A percentile compares a stretch with the other conserved stretches of the same genome.
These are phyloP conservation scores for Chrysina gloriosa DNA, from an alignment of 2,888 invertebrate species.

Conservation along the genomic window DNA sequence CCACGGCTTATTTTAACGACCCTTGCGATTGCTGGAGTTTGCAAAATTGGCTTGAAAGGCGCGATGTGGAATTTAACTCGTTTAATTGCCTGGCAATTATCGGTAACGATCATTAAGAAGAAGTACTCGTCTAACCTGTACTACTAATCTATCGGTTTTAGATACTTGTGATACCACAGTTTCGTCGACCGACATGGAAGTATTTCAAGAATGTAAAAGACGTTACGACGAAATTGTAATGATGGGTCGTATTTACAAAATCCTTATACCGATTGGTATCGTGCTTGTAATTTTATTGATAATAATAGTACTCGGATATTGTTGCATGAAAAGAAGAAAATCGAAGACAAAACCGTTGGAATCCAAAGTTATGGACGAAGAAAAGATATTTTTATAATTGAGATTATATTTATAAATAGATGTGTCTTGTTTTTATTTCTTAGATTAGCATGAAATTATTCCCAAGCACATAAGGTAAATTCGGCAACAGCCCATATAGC, in stretches of 20 bases:
- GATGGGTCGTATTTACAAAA: neutral
- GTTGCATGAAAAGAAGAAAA: constrained; percentile 3
- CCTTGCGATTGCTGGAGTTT: constrained; percentile 42
- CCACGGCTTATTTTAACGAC: constrained; percentile 34
- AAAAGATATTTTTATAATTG: neutral
- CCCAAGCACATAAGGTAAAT: too few relatives aligned
- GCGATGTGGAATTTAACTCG: constrained; percentile 12
- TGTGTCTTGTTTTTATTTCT: too few relatives aligned
- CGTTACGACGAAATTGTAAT: neutral
- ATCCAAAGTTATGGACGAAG: neutral
- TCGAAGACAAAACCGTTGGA: neutral
- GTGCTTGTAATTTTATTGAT: neutral
- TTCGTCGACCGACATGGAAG: neutral
- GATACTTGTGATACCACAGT: constrained; percentile 4
- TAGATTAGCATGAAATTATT: too few relatives aligned
- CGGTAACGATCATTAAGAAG: neutral
- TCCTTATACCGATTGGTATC: constrained; percentile 1
- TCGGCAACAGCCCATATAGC: too few relatives aligned
- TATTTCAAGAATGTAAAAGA: constrained; percentile 4
- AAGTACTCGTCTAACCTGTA: neutral
- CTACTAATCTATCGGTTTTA: neutral
- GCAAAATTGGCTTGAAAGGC: constrained; percentile 33
- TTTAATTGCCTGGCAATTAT: constrained; percentile 11
- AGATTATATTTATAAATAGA: constrained; percentile 13
- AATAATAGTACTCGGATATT: constrained; percentile 5